These are phyloP conservation scores for Falco berigora DNA, from an alignment of 2,797 vertebrate species.

Conservation along the genomic window DNA sequence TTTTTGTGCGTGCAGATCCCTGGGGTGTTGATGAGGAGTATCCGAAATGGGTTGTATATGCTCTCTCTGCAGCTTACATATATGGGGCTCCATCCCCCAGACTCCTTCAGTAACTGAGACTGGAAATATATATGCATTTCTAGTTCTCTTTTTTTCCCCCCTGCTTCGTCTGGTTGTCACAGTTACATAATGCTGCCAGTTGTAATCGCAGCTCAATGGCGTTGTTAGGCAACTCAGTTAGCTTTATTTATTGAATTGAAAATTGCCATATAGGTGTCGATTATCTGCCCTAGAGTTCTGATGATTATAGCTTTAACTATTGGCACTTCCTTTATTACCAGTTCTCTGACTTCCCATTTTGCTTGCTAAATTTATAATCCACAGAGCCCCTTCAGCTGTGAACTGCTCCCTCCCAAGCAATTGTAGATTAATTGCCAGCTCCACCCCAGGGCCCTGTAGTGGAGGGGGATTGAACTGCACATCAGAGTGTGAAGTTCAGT, in stretches of 20 bases:
- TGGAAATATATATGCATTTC: background rate
- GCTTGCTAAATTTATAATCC: slow-evolving; percentile 34
- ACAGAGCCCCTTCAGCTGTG: slow-evolving; percentile 31
- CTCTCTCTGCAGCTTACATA: background rate
- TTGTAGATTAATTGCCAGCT: slow-evolving; percentile 57
- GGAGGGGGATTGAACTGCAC: slow-evolving; percentile 10
- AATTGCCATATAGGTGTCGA: slow-evolving; percentile 40
- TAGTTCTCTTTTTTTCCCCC: background rate
- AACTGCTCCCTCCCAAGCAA: slow-evolving; percentile 56
- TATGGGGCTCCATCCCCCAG: background rate
- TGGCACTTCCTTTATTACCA: slow-evolving; percentile 33
- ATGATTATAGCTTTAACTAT: slow-evolving; percentile 26
- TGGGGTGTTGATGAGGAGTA: background rate
- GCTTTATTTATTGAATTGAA: slow-evolving; percentile 52
- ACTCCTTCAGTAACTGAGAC: background rate
- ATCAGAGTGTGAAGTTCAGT: background rate
- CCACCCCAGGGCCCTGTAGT: slow-evolving; percentile 4
- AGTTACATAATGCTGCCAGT: slow-evolving; percentile 53
- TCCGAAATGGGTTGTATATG: background rate
- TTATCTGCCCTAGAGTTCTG: slow-evolving; percentile 40
- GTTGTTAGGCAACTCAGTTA: slow-evolving; percentile 27
- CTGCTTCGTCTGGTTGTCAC: slow-evolving; percentile 4
- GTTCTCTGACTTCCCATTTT: background rate
- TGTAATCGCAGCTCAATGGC: slow-evolving; percentile 26
- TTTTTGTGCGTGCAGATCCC: background rate